A percentile compares a stretch with the other conserved stretches of the same genome.
Evolutionary conservation across 2,113 vertebrate genomes (phyloP).

Genomic region (Oncorhynchus keta): DNA sequence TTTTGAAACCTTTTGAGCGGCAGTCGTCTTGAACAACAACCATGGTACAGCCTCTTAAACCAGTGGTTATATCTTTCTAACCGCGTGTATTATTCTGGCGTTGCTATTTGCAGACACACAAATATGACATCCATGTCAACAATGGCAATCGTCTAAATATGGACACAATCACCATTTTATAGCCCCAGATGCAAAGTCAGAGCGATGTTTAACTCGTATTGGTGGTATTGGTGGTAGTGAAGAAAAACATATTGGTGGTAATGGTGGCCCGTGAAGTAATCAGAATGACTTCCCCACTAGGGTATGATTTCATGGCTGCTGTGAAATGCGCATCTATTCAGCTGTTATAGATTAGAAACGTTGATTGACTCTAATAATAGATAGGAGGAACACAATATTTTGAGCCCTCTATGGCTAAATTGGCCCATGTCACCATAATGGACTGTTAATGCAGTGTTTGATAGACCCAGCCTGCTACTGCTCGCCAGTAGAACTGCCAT

Average conservation of each 20-base stretch:
- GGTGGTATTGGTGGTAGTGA: neutral
- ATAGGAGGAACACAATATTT: slow-evolving; percentile 34
- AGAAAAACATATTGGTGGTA: neutral
- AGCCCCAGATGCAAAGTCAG: neutral
- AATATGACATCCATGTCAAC: neutral
- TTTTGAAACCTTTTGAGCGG: neutral
- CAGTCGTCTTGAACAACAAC: neutral
- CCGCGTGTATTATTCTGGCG: neutral
- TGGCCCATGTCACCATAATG: neutral
- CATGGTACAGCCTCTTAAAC: neutral
- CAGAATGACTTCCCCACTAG: slow-evolving; percentile 1
- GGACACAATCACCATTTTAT: neutral
- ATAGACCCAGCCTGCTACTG: slow-evolving; percentile 9
- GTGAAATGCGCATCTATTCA: slow-evolving; percentile 62
- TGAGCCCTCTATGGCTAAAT: slow-evolving; percentile 23
- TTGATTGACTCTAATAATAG: slow-evolving; percentile 69
- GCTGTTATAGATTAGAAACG: slow-evolving; percentile 65
- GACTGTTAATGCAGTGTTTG: neutral
- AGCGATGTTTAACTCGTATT: neutral
- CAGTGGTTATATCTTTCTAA: too few relatives aligned
- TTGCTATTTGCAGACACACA: too few relatives aligned
- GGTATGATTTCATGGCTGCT: slow-evolving; percentile 60
- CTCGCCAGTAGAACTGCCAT: slow-evolving; percentile 40
- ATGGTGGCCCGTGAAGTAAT: slow-evolving; percentile 19
- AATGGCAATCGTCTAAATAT: neutral